Evolutionary conservation across 2,888 invertebrate species (phyloP).

Genomic region (Oscheius sp.): DNA sequence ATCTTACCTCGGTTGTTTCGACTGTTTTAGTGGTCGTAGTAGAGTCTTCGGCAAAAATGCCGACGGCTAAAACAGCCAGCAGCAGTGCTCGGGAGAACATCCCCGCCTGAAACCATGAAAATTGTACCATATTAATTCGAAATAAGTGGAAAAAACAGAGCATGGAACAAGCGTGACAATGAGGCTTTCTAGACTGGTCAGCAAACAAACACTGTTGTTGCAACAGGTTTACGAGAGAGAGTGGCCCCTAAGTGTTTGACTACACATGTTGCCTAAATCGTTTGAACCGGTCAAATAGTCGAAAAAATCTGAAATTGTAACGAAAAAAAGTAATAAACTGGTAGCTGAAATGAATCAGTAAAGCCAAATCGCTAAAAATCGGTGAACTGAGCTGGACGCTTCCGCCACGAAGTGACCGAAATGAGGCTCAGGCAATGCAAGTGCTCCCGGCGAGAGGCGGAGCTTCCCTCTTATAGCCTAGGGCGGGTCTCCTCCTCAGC

Average conservation of each 20-base stretch:
- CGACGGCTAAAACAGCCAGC: constrained; percentile 27
- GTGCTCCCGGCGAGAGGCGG: constrained; percentile 34
- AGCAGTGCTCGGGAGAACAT: constrained; percentile 33
- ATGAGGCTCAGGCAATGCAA: constrained; percentile 32
- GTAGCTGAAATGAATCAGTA: too few species aligned
- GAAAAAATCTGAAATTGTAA: too few species aligned
- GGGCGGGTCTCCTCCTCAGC: constrained; percentile 35
- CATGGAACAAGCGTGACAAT: constrained; percentile 16
- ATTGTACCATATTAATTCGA: not conserved
- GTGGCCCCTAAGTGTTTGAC: constrained; percentile 17
- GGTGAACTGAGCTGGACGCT: constrained; percentile 12
- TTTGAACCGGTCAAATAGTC: not conserved
- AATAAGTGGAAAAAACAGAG: not conserved
- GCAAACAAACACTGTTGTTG: constrained; percentile 32
- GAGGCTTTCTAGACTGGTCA: not conserved
- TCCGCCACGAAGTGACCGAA: constrained; percentile 31
- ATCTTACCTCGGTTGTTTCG: constrained; percentile 9
- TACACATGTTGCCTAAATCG: constrained; percentile 1
- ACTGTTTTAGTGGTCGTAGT: constrained; percentile 8
- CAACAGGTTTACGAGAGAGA: constrained; percentile 33
- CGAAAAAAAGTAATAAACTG: too few species aligned
- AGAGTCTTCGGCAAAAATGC: constrained; percentile 23
- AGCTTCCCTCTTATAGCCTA: constrained; percentile 38
- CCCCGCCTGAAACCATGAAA: not conserved
- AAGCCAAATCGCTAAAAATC: too few species aligned